These are phyloP conservation scores for Cheilosia scutellata DNA, from an alignment of 2,888 invertebrate species.

Conservation along the genomic window DNA sequence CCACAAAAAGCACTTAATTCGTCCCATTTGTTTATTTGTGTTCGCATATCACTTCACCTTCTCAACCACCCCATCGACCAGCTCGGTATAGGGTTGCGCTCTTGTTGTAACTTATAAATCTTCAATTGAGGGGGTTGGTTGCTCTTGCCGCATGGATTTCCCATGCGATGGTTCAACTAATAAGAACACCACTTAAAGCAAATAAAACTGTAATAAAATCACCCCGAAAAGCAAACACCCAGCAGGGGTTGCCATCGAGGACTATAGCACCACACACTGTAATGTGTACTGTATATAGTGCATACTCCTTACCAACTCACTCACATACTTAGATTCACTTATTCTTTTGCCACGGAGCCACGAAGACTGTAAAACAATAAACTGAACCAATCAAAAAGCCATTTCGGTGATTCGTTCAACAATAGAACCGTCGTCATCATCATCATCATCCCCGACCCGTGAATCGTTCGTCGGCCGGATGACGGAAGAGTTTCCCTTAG, in stretches of 20 bases:
- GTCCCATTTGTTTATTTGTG: slow-evolving; percentile 66
- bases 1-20: slow-evolving; percentile 72
- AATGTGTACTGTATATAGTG: not conserved
- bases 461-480: slow-evolving; percentile 54
- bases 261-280: slow-evolving; percentile 1
- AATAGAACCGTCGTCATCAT: slow-evolving; percentile 72
- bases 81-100: slow-evolving; percentile 12
- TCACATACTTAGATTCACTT: slow-evolving; percentile 69
- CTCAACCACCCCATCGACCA: slow-evolving; percentile 21
- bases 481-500: slow-evolving; percentile 57
- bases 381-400: slow-evolving; percentile 82
- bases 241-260: slow-evolving; percentile 59
- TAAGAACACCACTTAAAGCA: slow-evolving; percentile 76
- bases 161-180: slow-evolving; percentile 71
- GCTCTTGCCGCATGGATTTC: slow-evolving; percentile 35
- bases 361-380: slow-evolving; percentile 77
- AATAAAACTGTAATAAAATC: slow-evolving; percentile 78
- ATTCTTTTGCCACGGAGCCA: slow-evolving; percentile 75
- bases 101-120: slow-evolving; percentile 45
- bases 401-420: slow-evolving; percentile 83
- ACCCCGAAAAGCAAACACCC: slow-evolving; percentile 75
- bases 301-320: slow-evolving; percentile 42
- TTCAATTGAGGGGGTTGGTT: slow-evolving; percentile 49
- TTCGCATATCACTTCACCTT: slow-evolving; percentile 63
- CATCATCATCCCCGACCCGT: slow-evolving; percentile 7